These are phyloP conservation scores for Stegodyphus dumicola DNA, from an alignment of 1,140 invertebrate genomes.

Conservation along the genomic window DNA sequence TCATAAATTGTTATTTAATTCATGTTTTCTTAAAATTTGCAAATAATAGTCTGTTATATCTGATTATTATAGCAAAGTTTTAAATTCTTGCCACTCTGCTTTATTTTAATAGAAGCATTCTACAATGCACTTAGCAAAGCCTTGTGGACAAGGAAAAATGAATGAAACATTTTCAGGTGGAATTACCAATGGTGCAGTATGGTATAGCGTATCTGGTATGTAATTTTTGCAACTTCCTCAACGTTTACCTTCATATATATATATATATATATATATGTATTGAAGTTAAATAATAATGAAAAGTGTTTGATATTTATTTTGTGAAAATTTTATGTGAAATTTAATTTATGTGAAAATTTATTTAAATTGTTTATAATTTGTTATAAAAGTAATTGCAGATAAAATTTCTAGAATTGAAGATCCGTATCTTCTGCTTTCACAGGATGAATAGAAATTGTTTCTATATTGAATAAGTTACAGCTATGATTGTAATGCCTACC, in stretches of 20 bases:
- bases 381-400: too few relatives aligned
- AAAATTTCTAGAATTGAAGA: too few relatives aligned
- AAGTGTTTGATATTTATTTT: not conserved
- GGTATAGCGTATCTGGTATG: constrained; percentile 82
- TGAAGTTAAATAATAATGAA: not conserved
- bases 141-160: constrained; percentile 71
- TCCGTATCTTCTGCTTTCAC: too few relatives aligned
- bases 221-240: not conserved
- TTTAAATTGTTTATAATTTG: too few relatives aligned
- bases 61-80: too few relatives aligned
- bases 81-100: not conserved
- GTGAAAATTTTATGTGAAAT: not conserved
- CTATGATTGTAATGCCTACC: too few relatives aligned
- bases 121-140: constrained; percentile 82
- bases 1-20: too few relatives aligned
- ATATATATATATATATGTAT: not conserved
- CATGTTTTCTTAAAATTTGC: too few relatives aligned
- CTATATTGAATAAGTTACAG: too few relatives aligned
- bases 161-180: constrained; percentile 82
- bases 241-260: not conserved
- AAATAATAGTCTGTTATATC: too few relatives aligned
- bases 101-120: constrained; percentile 76
- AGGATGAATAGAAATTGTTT: too few relatives aligned
- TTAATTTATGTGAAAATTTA: too few relatives aligned
- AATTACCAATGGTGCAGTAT: constrained; percentile 91